Conservation (phyloP, 1,140 invertebrate genomes). For the Heliconius melpomene region DNA sequence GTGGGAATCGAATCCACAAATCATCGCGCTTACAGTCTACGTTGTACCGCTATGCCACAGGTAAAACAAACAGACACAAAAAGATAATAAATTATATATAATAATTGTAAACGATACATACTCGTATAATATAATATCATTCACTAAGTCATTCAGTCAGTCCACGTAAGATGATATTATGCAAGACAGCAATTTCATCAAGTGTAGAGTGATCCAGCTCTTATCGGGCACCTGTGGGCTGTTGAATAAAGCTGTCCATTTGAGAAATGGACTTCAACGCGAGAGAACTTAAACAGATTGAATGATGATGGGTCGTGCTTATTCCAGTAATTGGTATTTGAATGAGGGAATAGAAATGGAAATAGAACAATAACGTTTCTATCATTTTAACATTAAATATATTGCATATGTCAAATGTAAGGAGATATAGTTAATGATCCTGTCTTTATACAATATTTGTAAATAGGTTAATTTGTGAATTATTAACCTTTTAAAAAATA, state of each 20-base stretch:
- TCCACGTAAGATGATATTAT: conserved; percentile 44
- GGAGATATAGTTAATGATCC: too few relatives aligned
- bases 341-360: conserved; percentile 4
- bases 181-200: conserved; percentile 66
- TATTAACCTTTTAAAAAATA: too few relatives aligned
- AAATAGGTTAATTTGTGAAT: too few relatives aligned
- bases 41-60: too few relatives aligned
- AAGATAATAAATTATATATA: too few relatives aligned
- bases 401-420: too few relatives aligned
- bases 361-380: background rate
- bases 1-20: too few relatives aligned
- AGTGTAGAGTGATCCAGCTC: conserved; percentile 53
- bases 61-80: too few relatives aligned
- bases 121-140: background rate
- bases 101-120: background rate
- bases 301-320: conserved; percentile 32
- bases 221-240: conserved; percentile 69
- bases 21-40: too few relatives aligned
- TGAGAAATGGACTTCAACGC: conserved; percentile 49
- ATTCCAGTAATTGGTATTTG: conserved; percentile 29
- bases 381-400: too few relatives aligned
- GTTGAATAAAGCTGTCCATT: conserved; percentile 66
- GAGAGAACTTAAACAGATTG: conserved; percentile 32
- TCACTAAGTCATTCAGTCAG: background rate
- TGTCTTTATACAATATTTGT: too few relatives aligned